phyloP scores from a whole-genome alignment of 2,113 vertebrate genomes.

The Hystrix brachyura region DNA sequence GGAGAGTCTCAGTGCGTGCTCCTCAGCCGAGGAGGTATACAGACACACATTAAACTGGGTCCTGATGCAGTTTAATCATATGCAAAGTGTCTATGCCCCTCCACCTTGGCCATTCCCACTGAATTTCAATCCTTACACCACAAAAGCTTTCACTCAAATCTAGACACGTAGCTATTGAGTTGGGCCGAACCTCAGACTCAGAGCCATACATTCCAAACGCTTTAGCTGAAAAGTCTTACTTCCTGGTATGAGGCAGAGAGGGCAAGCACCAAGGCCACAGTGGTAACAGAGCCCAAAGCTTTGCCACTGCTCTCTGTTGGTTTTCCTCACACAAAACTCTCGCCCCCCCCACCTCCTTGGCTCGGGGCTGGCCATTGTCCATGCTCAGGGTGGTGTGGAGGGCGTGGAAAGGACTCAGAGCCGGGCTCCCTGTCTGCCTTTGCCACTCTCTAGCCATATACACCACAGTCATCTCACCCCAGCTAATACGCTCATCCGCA shows the following conservation, averaged over 20 bases:
- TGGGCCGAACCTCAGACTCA: neutral
- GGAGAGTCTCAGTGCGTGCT: fast-evolving
- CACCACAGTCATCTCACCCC: no score
- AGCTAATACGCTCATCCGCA: fast-evolving
- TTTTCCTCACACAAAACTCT: neutral
- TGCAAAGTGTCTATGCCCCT: neutral
- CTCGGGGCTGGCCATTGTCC: neutral
- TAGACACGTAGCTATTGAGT: neutral
- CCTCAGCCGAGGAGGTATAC: neutral
- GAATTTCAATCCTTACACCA: neutral
- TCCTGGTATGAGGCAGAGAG: neutral
- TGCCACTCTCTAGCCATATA: neutral
- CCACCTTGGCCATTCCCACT: neutral
- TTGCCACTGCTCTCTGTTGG: fast-evolving
- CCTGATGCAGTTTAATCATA: fast-evolving
- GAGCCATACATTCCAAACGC: neutral
- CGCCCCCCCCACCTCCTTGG: fast-evolving
- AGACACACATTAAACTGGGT: fast-evolving
- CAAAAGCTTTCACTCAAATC: neutral
- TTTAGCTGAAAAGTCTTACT: neutral
- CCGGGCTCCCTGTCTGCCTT: fast-evolving
- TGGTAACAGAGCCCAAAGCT: fast-evolving
- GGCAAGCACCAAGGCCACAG: fast-evolving
- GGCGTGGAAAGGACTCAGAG: neutral
- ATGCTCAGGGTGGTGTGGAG: neutral